Base-by-base conservation (phyloP, 2,888 invertebrate genomes). In the Dryadula phaetusa region DNA sequence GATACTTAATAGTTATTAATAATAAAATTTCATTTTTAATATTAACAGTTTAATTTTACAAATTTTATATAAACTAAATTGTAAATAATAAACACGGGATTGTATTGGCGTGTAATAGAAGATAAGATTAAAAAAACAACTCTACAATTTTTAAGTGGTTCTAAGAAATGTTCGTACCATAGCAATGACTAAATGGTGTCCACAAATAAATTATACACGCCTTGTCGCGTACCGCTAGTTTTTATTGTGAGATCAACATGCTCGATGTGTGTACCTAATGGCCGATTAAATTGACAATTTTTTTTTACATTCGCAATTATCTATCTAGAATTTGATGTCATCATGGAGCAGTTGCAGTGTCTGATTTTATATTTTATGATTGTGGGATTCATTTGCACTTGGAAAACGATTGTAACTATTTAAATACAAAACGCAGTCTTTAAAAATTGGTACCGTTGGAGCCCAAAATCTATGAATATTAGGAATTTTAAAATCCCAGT, bases 141-240 rank as follows among this genome's bases (percentile, higher is more conserved):
- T 14, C 8, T 42, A 10, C 25, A 8, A 52, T 25, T 46, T 53
- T 46, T 46, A 68, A 65, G 46, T 60, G 40, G 32, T 62, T 69
- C 66, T 34, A 34, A 66, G 66, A 69, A 62, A 61, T n/a, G 56
- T 66, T 66, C 16, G 16, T 40, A 32, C 44, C 49, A 66, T 62
- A 64, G 16, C 28, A 62, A 61, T 62, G 68, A 65, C 61, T 65
- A 62, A 53, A 22, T 49, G 65, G 37, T 58, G 10, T 52, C 52
- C 42, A 49, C 47, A 65, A 62, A 49, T 61, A 65, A 62, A 65
- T 56, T 66, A 40, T 54, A 53, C 32, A 22, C 54, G 42, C 32
- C 46, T n/a, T 42, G 22, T 46, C 58, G n/a, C 44, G 40, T 60
- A 60, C 58, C 32, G 58, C 28, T 53, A 42, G 22, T 60, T 42